Evolutionary conservation across 2,888 invertebrate species (phyloP), one percentile per base, ranked within the genome.

Genomic region (Heteropelma amictum): DNA sequence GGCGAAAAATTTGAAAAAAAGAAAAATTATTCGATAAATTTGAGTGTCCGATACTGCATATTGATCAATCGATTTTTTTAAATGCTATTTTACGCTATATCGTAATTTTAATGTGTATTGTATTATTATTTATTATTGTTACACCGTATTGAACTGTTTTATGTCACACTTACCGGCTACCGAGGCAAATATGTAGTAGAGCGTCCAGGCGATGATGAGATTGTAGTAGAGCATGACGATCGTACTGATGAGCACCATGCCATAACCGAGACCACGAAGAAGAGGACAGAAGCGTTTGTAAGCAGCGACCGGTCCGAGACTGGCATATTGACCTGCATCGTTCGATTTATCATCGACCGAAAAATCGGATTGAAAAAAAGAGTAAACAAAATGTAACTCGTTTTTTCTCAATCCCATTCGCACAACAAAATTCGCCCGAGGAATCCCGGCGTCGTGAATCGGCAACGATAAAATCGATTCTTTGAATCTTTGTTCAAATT

Each of bases 271-370:
- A 7, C 94, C 94, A 77, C 93, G 93, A 84, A 96, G 94, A 6
- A 96, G 91, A 0, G 95, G 95, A 79, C 94, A 95, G 87, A 96
- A 95, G 82, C 93, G 93, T 82, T 93, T 93, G 91, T 95, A 96
- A 53, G 95, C 94, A 12, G 94, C 94, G 12, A 95, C 94, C 0
- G 96, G 95, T 7, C 94, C 94, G 64, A 94, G 86, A 3, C 93
- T 94, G 26, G 95, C 95, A 86, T 94, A 96, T 87, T 96, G 96
- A 0, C 96, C 88, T 88, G 35, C 1, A 54, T 45, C 8, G 0
- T 19, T 42, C 42, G 10, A 19, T 12, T 70, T 8, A 21, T 21
- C 2, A 12, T 47, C 3, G 1, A 10, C 0, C 8, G 23, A n/a
- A 8, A n/a, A 8, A 5, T 7, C 3, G n/a, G n/a, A 10, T 8